Evolutionary conservation across 1,140 invertebrate species (phyloP).

Genomic region (Anastrepha ludens): DNA sequence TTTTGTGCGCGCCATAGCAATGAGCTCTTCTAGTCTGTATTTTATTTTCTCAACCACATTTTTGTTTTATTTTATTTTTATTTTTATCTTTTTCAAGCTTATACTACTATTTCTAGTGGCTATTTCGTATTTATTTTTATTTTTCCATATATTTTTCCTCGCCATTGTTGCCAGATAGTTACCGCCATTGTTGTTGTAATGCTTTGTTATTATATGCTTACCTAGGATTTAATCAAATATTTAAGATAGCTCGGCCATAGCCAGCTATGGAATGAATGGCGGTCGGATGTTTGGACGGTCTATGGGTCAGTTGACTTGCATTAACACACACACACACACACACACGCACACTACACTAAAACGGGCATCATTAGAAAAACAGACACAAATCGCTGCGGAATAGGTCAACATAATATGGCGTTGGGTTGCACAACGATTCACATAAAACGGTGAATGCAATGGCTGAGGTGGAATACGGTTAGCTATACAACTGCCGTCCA

Average conservation of each 20-base stretch:
- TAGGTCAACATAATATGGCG: constrained; percentile 36
- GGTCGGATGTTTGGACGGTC: background rate
- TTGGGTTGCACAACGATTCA: background rate
- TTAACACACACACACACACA: background rate
- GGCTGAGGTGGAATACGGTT: background rate
- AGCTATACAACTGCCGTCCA: background rate
- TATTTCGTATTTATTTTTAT: background rate
- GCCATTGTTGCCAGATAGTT: constrained; percentile 16
- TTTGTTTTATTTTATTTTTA: constrained; percentile 19
- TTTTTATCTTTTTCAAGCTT: background rate
- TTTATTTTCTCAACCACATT: constrained; percentile 19
- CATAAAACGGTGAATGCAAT: background rate
- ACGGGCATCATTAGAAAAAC: constrained; percentile 30
- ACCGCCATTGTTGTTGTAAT: background rate
- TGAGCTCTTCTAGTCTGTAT: constrained; percentile 6
- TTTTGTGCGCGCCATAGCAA: constrained; percentile 25
- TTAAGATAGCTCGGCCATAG: constrained; percentile 48
- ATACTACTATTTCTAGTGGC: background rate
- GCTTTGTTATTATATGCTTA: constrained; percentile 52
- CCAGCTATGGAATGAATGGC: constrained; percentile 8
- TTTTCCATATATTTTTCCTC: background rate
- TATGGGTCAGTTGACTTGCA: constrained; percentile 10
- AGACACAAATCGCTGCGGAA: constrained; percentile 24
- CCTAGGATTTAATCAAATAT: constrained; percentile 54
- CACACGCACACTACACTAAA: background rate